phyloP scores from a whole-genome alignment of 2,888 invertebrate species.

The Sturmia bella region DNA sequence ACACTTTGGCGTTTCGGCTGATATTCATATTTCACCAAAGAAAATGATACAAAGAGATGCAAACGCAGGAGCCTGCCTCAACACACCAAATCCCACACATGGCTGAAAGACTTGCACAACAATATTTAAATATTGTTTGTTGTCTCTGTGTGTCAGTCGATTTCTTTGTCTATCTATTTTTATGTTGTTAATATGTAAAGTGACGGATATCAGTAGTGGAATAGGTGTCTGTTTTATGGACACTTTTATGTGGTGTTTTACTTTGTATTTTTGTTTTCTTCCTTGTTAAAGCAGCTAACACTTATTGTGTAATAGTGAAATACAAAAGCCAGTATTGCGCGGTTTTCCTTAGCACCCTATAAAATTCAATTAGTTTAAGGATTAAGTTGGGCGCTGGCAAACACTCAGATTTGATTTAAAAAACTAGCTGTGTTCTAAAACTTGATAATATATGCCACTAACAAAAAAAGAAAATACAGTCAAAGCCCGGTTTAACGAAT shows the following conservation, averaged over 20 bases:
- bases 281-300: conserved; percentile 35
- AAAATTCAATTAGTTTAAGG: not conserved
- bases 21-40: conserved; percentile 50
- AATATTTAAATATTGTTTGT: conserved; percentile 53
- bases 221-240: conserved; percentile 67
- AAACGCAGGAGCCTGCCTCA: conserved; percentile 4
- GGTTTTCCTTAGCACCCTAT: not conserved
- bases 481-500: too few species aligned
- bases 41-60: conserved; percentile 26
- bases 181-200: conserved; percentile 36
- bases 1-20: conserved; percentile 50
- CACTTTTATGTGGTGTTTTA: conserved; percentile 52
- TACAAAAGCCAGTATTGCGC: conserved; percentile 12
- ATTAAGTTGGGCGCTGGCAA: not conserved
- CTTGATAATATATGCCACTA: too few species aligned
- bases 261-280: conserved; percentile 6
- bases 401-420: not conserved
- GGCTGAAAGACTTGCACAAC: conserved; percentile 51
- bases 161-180: not conserved
- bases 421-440: too few species aligned
- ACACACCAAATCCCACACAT: conserved; percentile 56
- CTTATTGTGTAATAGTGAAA: conserved; percentile 58
- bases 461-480: too few species aligned
- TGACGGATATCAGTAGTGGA: conserved; percentile 63
- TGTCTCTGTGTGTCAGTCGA: conserved; percentile 1